Percentiles rank a stretch among this genome's conserved stretches.
Conservation (phyloP, 2,113 vertebrate species). For the Aphelocoma coerulescens region DNA sequence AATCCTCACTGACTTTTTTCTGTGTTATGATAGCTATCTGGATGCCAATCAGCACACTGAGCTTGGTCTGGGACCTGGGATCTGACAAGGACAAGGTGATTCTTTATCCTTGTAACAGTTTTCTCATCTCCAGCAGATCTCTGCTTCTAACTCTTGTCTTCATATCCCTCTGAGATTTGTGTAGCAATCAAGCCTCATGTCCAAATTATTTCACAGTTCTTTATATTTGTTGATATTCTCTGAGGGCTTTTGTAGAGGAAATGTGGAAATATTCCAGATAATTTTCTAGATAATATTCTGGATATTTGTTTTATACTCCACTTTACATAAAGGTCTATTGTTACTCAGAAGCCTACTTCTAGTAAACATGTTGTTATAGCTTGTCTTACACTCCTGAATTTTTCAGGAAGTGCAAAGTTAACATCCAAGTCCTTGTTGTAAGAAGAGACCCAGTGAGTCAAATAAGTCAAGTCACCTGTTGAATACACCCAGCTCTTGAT, state of each 20-base stretch:
- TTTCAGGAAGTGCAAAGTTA: neutral
- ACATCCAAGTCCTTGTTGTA: neutral
- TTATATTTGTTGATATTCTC: neutral
- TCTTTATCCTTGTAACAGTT: neutral
- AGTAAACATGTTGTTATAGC: neutral
- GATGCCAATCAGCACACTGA: neutral
- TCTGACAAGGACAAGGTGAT: neutral
- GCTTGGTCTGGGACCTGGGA: neutral
- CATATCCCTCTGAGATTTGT: neutral
- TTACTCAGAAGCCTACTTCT: neutral
- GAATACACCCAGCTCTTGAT: neutral
- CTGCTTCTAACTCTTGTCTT: neutral
- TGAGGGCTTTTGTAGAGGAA: neutral
- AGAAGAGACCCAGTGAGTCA: neutral
- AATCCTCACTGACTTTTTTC: neutral
- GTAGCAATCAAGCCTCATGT: neutral
- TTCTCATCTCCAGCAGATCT: neutral
- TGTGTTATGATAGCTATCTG: neutral
- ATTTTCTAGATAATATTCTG: neutral
- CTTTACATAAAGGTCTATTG: neutral
- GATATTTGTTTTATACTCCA: neutral
- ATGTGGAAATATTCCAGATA: neutral
- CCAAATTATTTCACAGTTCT: neutral
- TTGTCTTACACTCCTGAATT: neutral
- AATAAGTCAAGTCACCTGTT: slow-evolving; percentile 10